Evolutionary conservation across 2,113 vertebrate species (phyloP).

Genomic region (Crotophaga sulcirostris): DNA sequence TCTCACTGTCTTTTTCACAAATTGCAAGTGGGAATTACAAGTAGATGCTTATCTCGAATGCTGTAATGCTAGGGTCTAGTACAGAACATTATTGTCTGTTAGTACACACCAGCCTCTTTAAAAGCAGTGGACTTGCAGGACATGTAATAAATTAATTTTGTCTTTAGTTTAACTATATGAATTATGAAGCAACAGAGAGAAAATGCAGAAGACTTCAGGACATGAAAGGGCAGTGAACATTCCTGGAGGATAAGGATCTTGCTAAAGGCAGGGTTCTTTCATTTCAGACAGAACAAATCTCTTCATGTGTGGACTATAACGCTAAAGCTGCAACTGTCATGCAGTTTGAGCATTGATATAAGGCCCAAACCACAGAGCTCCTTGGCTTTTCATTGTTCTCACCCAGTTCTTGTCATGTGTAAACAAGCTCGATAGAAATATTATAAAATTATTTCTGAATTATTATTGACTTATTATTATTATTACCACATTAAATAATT

Average conservation of each 20-base stretch:
- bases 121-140: neutral
- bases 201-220: neutral
- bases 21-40: neutral
- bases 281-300: neutral
- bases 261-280: neutral
- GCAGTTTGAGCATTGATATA: neutral
- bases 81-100: neutral
- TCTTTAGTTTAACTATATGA: neutral
- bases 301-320: neutral
- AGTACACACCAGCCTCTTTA: neutral
- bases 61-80: neutral
- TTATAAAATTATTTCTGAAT: neutral
- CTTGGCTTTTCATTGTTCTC: neutral
- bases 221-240: neutral
- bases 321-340: neutral
- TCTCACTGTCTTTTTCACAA: neutral
- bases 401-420: neutral
- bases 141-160: neutral
- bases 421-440: neutral
- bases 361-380: neutral
- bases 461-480: neutral
- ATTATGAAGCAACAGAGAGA: neutral
- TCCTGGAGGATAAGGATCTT: neutral
- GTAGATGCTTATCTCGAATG: neutral
- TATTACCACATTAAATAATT: neutral